These are phyloP conservation scores for Labeo catla DNA, from an alignment of 2,113 vertebrate genomes.

Conservation along the genomic window DNA sequence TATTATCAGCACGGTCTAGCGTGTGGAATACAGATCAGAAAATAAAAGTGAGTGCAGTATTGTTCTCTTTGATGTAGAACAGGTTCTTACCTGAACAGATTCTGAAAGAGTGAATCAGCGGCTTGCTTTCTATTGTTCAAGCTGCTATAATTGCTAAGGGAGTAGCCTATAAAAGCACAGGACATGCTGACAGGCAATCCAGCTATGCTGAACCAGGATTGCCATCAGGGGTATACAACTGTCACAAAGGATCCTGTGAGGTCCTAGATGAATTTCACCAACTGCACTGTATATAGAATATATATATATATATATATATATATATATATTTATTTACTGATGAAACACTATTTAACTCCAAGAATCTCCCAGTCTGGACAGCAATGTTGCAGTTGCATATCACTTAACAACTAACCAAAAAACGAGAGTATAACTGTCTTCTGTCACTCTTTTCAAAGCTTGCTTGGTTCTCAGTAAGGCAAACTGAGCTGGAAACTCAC, in stretches of 20 bases:
- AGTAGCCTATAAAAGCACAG: constrained; percentile 50
- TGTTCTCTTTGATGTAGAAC: background rate
- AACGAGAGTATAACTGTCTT: background rate
- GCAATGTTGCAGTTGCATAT: background rate
- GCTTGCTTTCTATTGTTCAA: constrained; percentile 48
- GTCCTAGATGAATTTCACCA: background rate
- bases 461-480: background rate
- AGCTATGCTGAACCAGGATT: constrained; percentile 50
- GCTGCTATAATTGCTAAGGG: constrained; percentile 53
- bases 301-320: background rate
- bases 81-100: constrained; percentile 54
- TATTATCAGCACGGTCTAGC: background rate
- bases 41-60: background rate
- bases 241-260: background rate
- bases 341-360: background rate
- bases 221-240: background rate
- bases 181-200: constrained; percentile 61
- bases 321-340: background rate
- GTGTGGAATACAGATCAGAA: background rate
- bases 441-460: background rate
- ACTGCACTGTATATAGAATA: background rate
- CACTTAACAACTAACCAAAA: background rate
- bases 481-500: background rate
- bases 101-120: constrained; percentile 52
- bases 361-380: background rate